phyloP scores from a whole-genome alignment of 2,797 vertebrate genomes.

The Melanotaenia nigrans region DNA sequence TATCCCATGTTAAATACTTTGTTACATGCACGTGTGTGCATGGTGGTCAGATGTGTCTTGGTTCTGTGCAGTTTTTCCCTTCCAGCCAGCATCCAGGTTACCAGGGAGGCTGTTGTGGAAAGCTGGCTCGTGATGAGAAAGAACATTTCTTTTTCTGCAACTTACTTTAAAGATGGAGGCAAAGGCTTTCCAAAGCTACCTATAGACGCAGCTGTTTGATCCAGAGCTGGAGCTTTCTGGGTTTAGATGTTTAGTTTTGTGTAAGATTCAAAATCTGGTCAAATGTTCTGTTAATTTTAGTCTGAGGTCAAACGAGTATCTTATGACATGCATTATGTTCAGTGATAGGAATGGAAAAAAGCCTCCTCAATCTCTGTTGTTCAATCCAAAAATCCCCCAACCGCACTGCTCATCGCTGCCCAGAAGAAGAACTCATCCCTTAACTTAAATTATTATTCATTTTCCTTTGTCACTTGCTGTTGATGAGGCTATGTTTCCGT shows the following conservation, averaged over 20 bases:
- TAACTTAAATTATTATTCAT: slow-evolving; percentile 51
- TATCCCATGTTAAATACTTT: background rate
- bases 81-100: slow-evolving; percentile 66
- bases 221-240: slow-evolving; percentile 19
- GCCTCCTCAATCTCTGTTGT: slow-evolving; percentile 27
- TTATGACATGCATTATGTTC: slow-evolving; percentile 16
- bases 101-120: slow-evolving; percentile 83
- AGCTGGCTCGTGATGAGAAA: slow-evolving; percentile 77
- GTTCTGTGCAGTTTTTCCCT: slow-evolving; percentile 43
- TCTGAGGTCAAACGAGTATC: slow-evolving; percentile 11
- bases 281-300: slow-evolving; percentile 2
- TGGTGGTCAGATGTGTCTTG: slow-evolving; percentile 24
- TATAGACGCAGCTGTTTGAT: slow-evolving; percentile 21
- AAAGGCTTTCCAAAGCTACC: slow-evolving; percentile 46
- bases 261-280: slow-evolving; percentile 19
- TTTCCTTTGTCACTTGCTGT: slow-evolving; percentile 39
- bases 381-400: slow-evolving; percentile 37
- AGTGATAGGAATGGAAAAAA: slow-evolving; percentile 28
- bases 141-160: slow-evolving; percentile 46
- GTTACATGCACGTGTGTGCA: background rate
- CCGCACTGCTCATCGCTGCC: slow-evolving; percentile 44
- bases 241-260: slow-evolving; percentile 22
- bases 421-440: slow-evolving; percentile 37
- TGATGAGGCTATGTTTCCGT: slow-evolving; percentile 45
- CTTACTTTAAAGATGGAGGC: slow-evolving; percentile 62